Base-by-base conservation (phyloP, 2,888 invertebrate genomes). In the Suillia variegata region DNA sequence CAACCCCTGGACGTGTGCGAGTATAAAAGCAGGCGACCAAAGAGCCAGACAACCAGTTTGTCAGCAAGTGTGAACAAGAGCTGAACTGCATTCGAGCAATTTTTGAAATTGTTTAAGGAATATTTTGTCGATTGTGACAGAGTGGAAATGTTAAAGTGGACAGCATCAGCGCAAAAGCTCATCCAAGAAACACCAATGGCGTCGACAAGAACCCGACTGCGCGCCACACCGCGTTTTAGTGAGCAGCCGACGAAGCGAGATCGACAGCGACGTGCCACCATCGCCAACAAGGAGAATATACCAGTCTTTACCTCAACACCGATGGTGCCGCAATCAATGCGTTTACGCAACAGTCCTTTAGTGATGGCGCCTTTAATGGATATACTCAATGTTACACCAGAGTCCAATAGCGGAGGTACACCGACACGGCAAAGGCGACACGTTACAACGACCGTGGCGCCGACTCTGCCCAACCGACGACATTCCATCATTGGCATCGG, bases 91-190 rank as follows among this genome's bases (percentile, higher is more conserved):
- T 56, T 17, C 15, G 53, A 47, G 17, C n/a, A n/a, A n/a, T n/a
- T n/a, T n/a, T n/a, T 31, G 31, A 12, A 31, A 31, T 45, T 17
- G 15, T 45, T 10, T 31, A 31, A 47, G 56, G 20, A 22, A 34
- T n/a, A 38, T 31, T 31, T 31, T 8, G 31, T 31, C 6, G 12
- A 31, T 31, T 8, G 12, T 31, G 12, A 31, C 6, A 31, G 12
- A 6, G 31, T 31, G 6, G 12, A 31, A 20, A 80, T 80, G 80
- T 74, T 80, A 49, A 80, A 80, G 76, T 80, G 80, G 80, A 76
- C 81, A 12, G 71, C 75, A n/a, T 74, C 80, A 34, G 71, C 73
- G 21, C 77, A 77, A 51, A 73, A 72, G 60, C 48, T 70, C 49
- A 38, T 70, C 54, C 70, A 73, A 59, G 71, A 72, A 53, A 61